phyloP scores from a whole-genome alignment of 2,888 invertebrate species.

The Cryptus armator region DNA sequence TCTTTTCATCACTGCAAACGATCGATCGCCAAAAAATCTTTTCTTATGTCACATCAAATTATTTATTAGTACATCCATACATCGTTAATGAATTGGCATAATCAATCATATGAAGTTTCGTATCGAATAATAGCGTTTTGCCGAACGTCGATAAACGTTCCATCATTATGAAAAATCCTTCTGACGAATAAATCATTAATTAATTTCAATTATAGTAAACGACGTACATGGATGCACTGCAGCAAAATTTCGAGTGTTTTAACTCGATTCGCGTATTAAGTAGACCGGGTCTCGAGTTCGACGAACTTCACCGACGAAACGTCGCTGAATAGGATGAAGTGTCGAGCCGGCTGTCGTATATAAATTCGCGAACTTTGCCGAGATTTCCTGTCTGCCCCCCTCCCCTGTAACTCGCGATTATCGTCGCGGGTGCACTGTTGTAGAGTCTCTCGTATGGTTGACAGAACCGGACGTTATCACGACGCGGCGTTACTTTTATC shows the following conservation, averaged over 20 bases:
- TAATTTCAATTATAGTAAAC: not conserved
- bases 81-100: not conserved
- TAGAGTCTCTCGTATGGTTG: not conserved
- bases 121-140: not conserved
- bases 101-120: not conserved
- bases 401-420: not conserved
- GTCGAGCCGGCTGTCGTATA: slow-evolving; percentile 8
- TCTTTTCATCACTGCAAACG: too few relatives aligned
- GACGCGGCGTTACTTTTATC: slow-evolving; percentile 10
- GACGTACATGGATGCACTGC: not conserved
- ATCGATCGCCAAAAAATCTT: too few relatives aligned
- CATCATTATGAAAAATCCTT: not conserved
- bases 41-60: not conserved
- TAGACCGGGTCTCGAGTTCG: slow-evolving; percentile 12
- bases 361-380: not conserved
- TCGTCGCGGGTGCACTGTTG: not conserved
- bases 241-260: slow-evolving; percentile 1
- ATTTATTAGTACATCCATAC: not conserved
- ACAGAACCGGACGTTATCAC: slow-evolving; percentile 21
- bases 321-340: not conserved
- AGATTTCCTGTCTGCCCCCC: not conserved
- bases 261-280: not conserved
- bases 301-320: slow-evolving; percentile 39
- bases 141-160: not conserved
- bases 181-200: not conserved